Base-by-base conservation (phyloP, 2,888 invertebrate species). In the Masnerella sp. region DNA sequence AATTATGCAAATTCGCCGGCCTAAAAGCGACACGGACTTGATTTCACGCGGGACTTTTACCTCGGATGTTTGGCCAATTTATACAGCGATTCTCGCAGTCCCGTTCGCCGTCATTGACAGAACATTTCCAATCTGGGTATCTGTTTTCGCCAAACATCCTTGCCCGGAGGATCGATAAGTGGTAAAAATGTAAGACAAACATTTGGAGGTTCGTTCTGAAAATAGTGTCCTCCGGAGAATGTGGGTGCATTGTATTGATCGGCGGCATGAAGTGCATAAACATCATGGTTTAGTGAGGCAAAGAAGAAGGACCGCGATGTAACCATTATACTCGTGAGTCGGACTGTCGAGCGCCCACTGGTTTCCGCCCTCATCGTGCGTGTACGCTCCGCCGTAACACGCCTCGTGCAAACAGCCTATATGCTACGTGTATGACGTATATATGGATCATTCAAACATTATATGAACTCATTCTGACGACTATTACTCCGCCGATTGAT, bases 311-410 rank as follows among this genome's bases (percentile, higher is more conserved):
- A 65, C 54, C 65, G 51, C 76, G 71, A 76, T 80, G 82, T 82
- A 83, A 83, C 79, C 78, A 82, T 83, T 83, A 83, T 80, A 82
- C 78, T 74, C 77, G 79, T 78, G 75, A 62, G 79, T 64, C 70
- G 71, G 61, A 42, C 68, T 74, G 79, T 74, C 73, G 76, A 69
- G 78, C 84, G 83, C 83, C 84, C 83, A 84, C 84, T 82, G 76
- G 78, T 79, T 82, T 83, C 83, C 84, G 84, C 83, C 84, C 85
- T 82, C 82, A 82, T 83, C 76, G 62, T 76, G 75, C 70, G 59
- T 70, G 62, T 67, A 54, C 18, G 11, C 52, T 58, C 59, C 45
- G 58, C 49, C 65, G 62, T 69, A 67, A 74, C 74, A 56, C 42
- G 52, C 17, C 51, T 45, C 49, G 17, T 47, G 28, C 38, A 47